Base-by-base conservation (phyloP, 1,140 invertebrate genomes). In the Lineus longissimus region DNA sequence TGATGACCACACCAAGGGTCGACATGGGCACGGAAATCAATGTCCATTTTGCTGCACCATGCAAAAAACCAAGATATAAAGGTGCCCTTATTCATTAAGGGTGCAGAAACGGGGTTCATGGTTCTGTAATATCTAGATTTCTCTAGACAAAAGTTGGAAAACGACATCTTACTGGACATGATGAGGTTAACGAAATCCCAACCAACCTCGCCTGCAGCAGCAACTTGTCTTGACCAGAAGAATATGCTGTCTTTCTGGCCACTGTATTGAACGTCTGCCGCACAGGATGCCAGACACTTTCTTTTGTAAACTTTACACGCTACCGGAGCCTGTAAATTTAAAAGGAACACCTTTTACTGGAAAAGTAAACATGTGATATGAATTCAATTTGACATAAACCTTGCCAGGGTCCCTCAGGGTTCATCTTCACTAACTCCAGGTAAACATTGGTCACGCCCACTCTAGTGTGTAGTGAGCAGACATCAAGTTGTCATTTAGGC, bases 201-300 rank as follows among this genome's bases (percentile, higher is more conserved):
- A 19, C 67, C 67, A 23, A 69, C 57, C 43, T 69, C 67, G 63
- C 66, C 62, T n/a, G 64, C 67, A 22, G 67, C 67, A 40, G 56
- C 67, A 27, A 64, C 63, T 15, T 62, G 61, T 25, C 22, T 51
- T 1, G 36, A 57, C 4, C 63, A 23, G 0, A 69, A 57, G 63
- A 66, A 62, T 13, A 69, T 25, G 33, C 33, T 7, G 33, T 36
- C 33, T 15, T 36, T 4, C 15, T 4, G 15, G 15, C 33, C 33
- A 36, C 33, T 7, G 15, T 36, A 36, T n/a, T n/a, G n/a, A n/a
- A n/a, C n/a, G n/a, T n/a, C n/a, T n/a, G n/a, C n/a, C n/a, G n/a
- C n/a, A n/a, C n/a, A n/a, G n/a, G n/a, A n/a, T n/a, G n/a, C n/a
- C n/a, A n/a, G n/a, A n/a, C n/a, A n/a, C n/a, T n/a, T n/a, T n/a